phyloP scores from a whole-genome alignment of 2,113 vertebrate genomes.

The Geococcyx californianus region DNA sequence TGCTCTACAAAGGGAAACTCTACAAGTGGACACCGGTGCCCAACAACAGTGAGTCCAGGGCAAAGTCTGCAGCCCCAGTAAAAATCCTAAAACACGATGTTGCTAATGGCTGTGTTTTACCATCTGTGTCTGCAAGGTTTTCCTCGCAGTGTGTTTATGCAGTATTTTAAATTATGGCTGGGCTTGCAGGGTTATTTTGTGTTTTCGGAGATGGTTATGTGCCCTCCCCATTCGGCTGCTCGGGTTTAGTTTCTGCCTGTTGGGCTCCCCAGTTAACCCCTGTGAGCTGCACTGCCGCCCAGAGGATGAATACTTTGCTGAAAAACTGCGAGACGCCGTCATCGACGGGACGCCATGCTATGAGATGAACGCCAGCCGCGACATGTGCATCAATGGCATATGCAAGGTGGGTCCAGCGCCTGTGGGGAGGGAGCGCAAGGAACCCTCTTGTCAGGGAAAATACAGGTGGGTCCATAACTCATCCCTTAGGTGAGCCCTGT shows the following conservation, averaged over 20 bases:
- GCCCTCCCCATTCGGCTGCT: neutral
- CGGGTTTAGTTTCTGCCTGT: neutral
- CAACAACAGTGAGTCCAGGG: conserved; percentile 78
- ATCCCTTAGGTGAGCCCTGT: rapidly evolving
- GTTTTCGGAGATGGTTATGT: rapidly evolving
- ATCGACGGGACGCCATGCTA: conserved; percentile 89
- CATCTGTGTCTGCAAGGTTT: rapidly evolving
- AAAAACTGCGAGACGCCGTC: conserved; percentile 89
- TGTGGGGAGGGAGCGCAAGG: neutral
- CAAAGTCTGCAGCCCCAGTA: neutral
- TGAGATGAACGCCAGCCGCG: conserved; percentile 77
- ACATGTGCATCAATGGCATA: conserved; percentile 93
- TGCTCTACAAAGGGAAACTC: conserved; percentile 87
- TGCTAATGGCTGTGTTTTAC: rapidly evolving
- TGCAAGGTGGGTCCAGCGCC: conserved; percentile 82
- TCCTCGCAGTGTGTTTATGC: rapidly evolving
- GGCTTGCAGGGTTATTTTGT: neutral
- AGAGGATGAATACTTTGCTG: conserved; percentile 79
- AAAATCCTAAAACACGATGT: rapidly evolving
- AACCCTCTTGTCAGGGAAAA: rapidly evolving
- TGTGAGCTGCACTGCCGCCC: conserved; percentile 96
- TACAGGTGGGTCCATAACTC: rapidly evolving
- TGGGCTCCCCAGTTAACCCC: conserved; percentile 79
- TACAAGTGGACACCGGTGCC: conserved; percentile 88
- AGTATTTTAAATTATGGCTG: rapidly evolving